Conservation (phyloP, 2,113 vertebrate genomes). For the Podiceps cristatus region DNA sequence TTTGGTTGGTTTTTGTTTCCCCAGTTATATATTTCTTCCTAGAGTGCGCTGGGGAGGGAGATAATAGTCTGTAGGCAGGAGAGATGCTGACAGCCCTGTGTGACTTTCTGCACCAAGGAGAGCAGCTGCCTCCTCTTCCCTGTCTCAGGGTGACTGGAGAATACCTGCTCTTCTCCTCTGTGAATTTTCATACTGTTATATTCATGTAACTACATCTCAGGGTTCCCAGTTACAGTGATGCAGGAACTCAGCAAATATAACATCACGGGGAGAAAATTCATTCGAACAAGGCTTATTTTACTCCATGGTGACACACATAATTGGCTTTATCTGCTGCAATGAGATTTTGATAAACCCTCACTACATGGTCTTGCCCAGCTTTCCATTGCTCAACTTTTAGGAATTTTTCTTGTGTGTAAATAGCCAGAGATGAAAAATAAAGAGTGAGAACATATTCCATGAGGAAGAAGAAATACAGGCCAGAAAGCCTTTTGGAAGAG, state of each 20-base stretch:
- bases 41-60: neutral
- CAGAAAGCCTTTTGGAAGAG: neutral
- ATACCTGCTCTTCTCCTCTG: neutral
- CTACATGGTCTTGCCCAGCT: neutral
- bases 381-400: neutral
- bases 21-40: neutral
- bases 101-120: rapidly evolving
- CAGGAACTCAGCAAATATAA: neutral
- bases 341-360: conserved; percentile 26
- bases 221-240: neutral
- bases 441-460: neutral
- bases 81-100: rapidly evolving
- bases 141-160: neutral
- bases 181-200: neutral
- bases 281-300: conserved; percentile 4
- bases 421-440: neutral
- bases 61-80: neutral
- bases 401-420: conserved; percentile 8
- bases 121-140: neutral
- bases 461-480: neutral
- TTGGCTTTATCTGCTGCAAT: conserved; percentile 27
- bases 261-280: neutral
- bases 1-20: neutral
- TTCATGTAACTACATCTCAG: neutral
- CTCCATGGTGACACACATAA: neutral